These are phyloP conservation scores for Maconellicoccus hirsutus DNA, from an alignment of 1,140 invertebrate species.

Conservation along the genomic window DNA sequence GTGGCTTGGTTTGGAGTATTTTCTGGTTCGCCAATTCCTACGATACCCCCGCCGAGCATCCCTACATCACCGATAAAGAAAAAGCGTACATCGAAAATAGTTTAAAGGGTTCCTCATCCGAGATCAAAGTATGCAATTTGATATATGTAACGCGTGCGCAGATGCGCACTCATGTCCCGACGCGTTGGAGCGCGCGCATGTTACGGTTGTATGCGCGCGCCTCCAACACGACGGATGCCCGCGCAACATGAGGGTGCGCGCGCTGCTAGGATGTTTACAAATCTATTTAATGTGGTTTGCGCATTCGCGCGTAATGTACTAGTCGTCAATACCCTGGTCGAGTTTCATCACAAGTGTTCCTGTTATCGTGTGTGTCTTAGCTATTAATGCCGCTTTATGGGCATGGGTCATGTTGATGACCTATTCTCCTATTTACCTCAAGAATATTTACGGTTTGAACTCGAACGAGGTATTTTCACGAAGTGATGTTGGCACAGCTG, in stretches of 20 bases:
- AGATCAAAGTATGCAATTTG: background rate
- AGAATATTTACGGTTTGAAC: too few relatives aligned
- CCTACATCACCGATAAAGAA: slow-evolving; percentile 58
- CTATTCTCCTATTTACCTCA: too few relatives aligned
- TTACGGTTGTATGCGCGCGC: too few relatives aligned
- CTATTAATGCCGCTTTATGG: background rate
- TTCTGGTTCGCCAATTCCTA: slow-evolving; percentile 60
- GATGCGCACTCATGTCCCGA: too few relatives aligned
- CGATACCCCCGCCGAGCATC: slow-evolving; percentile 64
- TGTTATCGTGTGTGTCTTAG: background rate
- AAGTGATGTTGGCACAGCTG: too few relatives aligned
- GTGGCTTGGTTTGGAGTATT: slow-evolving; percentile 63
- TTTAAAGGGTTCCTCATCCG: background rate
- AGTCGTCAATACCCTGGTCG: background rate
- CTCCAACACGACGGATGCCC: too few relatives aligned
- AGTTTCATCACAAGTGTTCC: background rate
- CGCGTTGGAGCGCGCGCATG: too few relatives aligned
- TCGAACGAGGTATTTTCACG: background rate
- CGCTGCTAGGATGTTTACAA: too few relatives aligned
- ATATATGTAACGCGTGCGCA: too few relatives aligned
- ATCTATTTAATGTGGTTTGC: too few relatives aligned
- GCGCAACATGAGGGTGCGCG: too few relatives aligned
- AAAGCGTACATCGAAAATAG: slow-evolving; percentile 20
- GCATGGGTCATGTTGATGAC: too few relatives aligned
- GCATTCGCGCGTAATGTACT: background rate